These are phyloP conservation scores for Siniperca knerii DNA, from an alignment of 2,113 vertebrate genomes.

Conservation along the genomic window DNA sequence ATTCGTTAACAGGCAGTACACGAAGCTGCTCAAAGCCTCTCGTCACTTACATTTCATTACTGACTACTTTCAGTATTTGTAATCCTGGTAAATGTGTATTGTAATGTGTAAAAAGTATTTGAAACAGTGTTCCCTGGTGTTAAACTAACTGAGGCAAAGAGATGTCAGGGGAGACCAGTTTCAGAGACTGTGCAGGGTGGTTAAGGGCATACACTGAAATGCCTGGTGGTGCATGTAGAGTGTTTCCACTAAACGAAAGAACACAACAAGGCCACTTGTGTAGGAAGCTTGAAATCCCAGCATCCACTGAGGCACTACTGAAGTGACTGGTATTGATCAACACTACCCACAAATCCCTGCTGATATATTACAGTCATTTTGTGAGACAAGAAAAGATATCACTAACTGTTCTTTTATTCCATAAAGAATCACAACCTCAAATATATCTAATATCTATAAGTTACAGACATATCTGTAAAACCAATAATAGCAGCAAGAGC, in stretches of 20 bases:
- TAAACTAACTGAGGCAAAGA: slow-evolving; percentile 18
- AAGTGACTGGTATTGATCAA: slow-evolving; percentile 32
- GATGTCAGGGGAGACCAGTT: background rate
- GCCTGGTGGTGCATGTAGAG: slow-evolving; percentile 1
- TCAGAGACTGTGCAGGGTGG: background rate
- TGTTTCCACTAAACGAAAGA: slow-evolving; percentile 12
- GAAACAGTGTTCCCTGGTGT: slow-evolving; percentile 20
- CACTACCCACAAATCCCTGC: slow-evolving; percentile 4
- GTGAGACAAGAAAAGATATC: slow-evolving; percentile 7
- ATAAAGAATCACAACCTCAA: slow-evolving; percentile 1
- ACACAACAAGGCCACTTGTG: slow-evolving; percentile 13
- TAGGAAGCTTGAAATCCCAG: slow-evolving; percentile 23
- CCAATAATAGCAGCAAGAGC: background rate
- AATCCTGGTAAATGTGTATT: slow-evolving; percentile 41
- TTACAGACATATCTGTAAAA: slow-evolving; percentile 11
- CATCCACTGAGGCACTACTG: slow-evolving; percentile 11
- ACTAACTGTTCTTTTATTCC: background rate
- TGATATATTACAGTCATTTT: background rate
- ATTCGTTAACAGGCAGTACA: slow-evolving; percentile 6
- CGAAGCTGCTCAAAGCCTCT: slow-evolving; percentile 35
- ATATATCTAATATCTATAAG: background rate
- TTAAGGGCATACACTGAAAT: slow-evolving; percentile 16
- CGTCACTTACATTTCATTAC: slow-evolving; percentile 29
- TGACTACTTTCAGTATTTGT: slow-evolving; percentile 19
- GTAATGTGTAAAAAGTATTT: background rate